A percentile compares a stretch with the other conserved stretches of the same genome.
These are phyloP conservation scores for Corythucha ciliata DNA, from an alignment of 2,888 invertebrate species.

Conservation along the genomic window DNA sequence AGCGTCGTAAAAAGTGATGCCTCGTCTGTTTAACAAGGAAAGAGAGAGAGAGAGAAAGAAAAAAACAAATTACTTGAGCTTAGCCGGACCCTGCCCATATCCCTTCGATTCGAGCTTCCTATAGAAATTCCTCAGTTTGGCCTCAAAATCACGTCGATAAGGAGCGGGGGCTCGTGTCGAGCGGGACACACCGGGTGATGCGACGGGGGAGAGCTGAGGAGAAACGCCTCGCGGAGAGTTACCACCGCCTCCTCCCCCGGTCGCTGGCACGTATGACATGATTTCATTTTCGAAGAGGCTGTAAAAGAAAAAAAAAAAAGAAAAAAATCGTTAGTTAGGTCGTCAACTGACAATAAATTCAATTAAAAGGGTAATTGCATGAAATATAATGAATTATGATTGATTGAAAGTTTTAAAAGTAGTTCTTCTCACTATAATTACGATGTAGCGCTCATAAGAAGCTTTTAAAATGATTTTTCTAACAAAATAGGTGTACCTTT, in stretches of 20 bases:
- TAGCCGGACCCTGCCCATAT: constrained; percentile 93
- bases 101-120: constrained; percentile 91
- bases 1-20: not conserved
- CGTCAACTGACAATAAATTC: too few relatives aligned
- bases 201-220: constrained; percentile 60
- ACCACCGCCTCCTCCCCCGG: constrained; percentile 46
- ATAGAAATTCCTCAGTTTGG: constrained; percentile 89
- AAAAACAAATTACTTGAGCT: constrained; percentile 68
- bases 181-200: constrained; percentile 64
- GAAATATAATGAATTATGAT: too few relatives aligned
- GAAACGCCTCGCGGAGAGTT: constrained; percentile 48
- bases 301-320: constrained; percentile 42
- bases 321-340: too few relatives aligned
- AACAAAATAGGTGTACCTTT: too few relatives aligned
- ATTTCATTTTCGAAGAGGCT: constrained; percentile 98
- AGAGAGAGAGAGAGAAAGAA: not conserved
- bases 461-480: too few relatives aligned
- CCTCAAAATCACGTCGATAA: constrained; percentile 87
- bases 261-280: constrained; percentile 87
- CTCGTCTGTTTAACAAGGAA: not conserved
- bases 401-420: too few relatives aligned
- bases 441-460: too few relatives aligned
- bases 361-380: too few relatives aligned
- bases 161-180: constrained; percentile 78
- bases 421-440: too few relatives aligned